Evolutionary conservation across 2,797 vertebrate species (phyloP), one percentile per base, ranked within the genome.

Genomic region (Balearica regulorum): DNA sequence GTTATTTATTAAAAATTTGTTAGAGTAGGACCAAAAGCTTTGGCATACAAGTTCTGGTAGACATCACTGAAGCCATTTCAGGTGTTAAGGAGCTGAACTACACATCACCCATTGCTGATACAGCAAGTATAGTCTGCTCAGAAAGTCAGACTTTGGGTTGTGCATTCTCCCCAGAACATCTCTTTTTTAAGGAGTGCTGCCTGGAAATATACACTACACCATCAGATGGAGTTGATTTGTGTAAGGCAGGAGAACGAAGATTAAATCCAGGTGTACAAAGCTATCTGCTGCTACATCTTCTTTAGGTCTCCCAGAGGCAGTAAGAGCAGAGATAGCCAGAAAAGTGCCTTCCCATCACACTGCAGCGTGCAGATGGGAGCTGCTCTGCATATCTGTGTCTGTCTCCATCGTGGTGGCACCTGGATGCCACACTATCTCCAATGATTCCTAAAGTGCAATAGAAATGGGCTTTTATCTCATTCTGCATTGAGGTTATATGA

Each of bases 221-320:
- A 29, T 88, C 78, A 96, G 83, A 76, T 75, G 83, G 75, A 71
- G 64, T 1, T 87, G 44, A 90, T 95, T 83, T 75, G 79, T 44
- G 10, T 35, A 35, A 80, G 44, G 78, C 48, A 77, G 68, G 48
- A 89, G 75, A 68, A 44, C 0, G 6, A 78, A 91, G 54, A 84
- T 88, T 90, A 69, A 93, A 93, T 43, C 46, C 95, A 93, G 90
- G 51, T 87, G 82, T 37, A 37, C 58, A 58, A 82, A 96, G 55
- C 18, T 66, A 64, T 76, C 53, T 65, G 29, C 37, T 76, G 72
- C 39, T 62, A 43, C 37, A 48, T 65, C 65, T 93, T 90, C 66
- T 76, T 86, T 51, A 43, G 29, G 49, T 69, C 19, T 92, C 54
- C 77, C 58, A 35, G 65, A 62, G 53, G 53, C 71, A 70, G 51